phyloP scores from a whole-genome alignment of 2,888 invertebrate species.

The Pemphredon lugubris region DNA sequence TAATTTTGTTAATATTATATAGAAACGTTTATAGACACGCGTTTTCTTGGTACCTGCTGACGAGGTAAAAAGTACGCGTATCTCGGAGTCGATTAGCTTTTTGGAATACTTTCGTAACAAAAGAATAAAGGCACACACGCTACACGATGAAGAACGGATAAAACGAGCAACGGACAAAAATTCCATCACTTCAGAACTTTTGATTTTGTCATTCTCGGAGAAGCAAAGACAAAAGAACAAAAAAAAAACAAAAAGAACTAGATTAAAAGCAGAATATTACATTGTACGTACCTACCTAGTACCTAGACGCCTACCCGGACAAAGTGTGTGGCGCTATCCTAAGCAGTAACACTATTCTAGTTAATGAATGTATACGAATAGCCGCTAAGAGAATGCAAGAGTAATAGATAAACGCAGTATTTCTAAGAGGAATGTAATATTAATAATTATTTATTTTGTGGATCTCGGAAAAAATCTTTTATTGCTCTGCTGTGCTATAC shows the following conservation, averaged over 20 bases:
- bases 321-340: slow-evolving; percentile 65
- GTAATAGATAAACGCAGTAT: slow-evolving; percentile 76
- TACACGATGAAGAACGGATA: slow-evolving; percentile 8
- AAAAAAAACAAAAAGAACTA: slow-evolving; percentile 31
- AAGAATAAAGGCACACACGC: too few relatives aligned
- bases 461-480: slow-evolving; percentile 75
- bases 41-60: slow-evolving; percentile 69
- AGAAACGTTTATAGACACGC: slow-evolving; percentile 69
- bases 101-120: too few relatives aligned
- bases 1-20: slow-evolving; percentile 78
- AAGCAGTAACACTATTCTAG: slow-evolving; percentile 77
- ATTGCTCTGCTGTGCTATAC: slow-evolving; percentile 78
- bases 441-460: slow-evolving; percentile 81
- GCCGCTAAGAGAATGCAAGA: slow-evolving; percentile 75
- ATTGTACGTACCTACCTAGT: slow-evolving; percentile 75
- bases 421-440: slow-evolving; percentile 80
- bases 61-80: slow-evolving; percentile 58
- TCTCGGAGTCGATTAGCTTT: slow-evolving; percentile 53
- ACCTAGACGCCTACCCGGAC: slow-evolving; percentile 65
- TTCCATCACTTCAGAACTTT: not conserved
- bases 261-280: slow-evolving; percentile 54
- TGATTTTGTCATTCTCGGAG: not conserved
- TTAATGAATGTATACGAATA: slow-evolving; percentile 81
- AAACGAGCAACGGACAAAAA: not conserved
- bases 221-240: not conserved